These are phyloP conservation scores for Ciconia boyciana DNA, from an alignment of 2,113 vertebrate genomes.

Conservation along the genomic window DNA sequence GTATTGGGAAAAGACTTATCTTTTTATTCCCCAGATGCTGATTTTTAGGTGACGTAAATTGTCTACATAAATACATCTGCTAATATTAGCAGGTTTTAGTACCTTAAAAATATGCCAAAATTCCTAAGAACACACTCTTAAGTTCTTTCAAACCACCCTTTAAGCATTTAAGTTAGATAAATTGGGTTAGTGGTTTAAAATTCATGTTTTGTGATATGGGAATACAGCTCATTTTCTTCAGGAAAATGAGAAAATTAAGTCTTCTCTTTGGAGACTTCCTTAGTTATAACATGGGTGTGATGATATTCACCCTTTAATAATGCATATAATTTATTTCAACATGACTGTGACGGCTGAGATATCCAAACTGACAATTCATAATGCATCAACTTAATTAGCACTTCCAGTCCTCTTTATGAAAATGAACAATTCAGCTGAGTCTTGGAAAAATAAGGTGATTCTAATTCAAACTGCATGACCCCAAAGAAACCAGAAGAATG, in stretches of 20 bases:
- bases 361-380: constrained; percentile 1
- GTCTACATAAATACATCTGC: not conserved
- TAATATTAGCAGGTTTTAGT: not conserved
- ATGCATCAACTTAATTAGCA: constrained; percentile 16
- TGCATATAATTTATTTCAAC: constrained; percentile 53
- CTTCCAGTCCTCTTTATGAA: not conserved
- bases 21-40: not conserved
- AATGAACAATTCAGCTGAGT: not conserved
- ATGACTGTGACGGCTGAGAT: not conserved
- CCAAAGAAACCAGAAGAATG: not conserved
- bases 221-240: constrained; percentile 57
- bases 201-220: constrained; percentile 47
- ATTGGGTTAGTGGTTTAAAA: constrained; percentile 35
- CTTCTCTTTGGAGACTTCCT: constrained; percentile 36
- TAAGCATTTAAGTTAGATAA: constrained; percentile 30
- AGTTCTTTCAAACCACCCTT: not conserved
- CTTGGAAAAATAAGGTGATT: not conserved
- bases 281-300: constrained; percentile 13
- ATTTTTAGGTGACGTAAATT: not conserved
- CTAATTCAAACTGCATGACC: constrained; percentile 8
- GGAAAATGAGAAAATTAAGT: constrained; percentile 62
- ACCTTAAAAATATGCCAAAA: not conserved
- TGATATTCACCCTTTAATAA: constrained; percentile 23
- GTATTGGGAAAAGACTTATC: not conserved
- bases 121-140: not conserved